Evolutionary conservation across 2,888 invertebrate species (phyloP).

Genomic region (Plutella xylostella): DNA sequence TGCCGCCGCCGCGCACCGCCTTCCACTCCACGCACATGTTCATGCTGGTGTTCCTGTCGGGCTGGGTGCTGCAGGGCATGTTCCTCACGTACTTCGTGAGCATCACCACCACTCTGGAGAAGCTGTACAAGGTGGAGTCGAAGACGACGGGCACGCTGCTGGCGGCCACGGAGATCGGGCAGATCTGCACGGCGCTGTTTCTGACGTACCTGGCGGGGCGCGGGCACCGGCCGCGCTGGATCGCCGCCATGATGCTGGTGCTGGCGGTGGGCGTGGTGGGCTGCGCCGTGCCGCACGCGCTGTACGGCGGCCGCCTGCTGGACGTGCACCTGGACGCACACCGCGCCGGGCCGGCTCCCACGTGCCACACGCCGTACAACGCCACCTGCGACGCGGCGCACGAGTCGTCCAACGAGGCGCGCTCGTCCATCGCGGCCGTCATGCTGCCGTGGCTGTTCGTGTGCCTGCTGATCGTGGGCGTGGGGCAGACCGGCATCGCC

Average conservation of each 20-base stretch:
- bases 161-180: conserved; percentile 93
- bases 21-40: conserved; percentile 91
- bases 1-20: conserved; percentile 74
- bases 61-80: conserved; percentile 91
- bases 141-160: conserved; percentile 91
- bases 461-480: conserved; percentile 88
- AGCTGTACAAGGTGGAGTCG: conserved; percentile 91
- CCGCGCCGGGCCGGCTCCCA: conserved; percentile 43
- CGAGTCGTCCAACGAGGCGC: conserved; percentile 74
- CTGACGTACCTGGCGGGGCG: conserved; percentile 92
- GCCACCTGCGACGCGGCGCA: conserved; percentile 71
- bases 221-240: conserved; percentile 94
- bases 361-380: conserved; percentile 33
- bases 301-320: conserved; percentile 82
- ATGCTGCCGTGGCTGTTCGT: conserved; percentile 90
- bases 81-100: conserved; percentile 95
- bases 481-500: conserved; percentile 93
- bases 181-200: conserved; percentile 89
- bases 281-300: conserved; percentile 88
- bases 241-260: conserved; percentile 91
- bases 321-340: conserved; percentile 47
- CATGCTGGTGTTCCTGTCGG: conserved; percentile 87
- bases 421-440: conserved; percentile 81
- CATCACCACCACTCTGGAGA: conserved; percentile 93
- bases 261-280: conserved; percentile 88